Conservation (phyloP, 2,113 vertebrate genomes). For the Podilymbus podiceps region DNA sequence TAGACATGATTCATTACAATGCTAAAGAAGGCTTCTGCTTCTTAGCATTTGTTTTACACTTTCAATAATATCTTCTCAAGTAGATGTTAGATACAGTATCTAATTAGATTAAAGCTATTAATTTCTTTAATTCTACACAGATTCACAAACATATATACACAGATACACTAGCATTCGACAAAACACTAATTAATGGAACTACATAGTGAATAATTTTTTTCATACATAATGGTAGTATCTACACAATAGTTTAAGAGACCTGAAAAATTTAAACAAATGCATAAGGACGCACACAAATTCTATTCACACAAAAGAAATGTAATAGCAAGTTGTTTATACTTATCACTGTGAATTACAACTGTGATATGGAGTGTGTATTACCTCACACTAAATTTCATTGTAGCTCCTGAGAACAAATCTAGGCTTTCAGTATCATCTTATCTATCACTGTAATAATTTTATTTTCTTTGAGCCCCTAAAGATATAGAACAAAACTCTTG, state of each 20-base stretch:
- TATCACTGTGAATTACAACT: background rate
- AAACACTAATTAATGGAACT: background rate
- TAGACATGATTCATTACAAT: background rate
- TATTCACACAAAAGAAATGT: background rate
- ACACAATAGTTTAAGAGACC: background rate
- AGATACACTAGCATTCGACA: background rate
- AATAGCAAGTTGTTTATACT: background rate
- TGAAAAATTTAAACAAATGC: background rate
- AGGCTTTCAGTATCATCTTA: constrained; percentile 40
- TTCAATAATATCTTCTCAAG: background rate
- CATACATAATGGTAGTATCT: background rate
- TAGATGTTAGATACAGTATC: background rate
- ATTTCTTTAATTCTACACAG: background rate
- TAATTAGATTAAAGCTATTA: constrained; percentile 3
- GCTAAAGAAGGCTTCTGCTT: background rate
- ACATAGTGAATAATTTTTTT: background rate
- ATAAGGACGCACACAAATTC: background rate
- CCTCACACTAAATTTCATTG: background rate
- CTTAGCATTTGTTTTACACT: background rate
- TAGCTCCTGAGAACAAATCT: background rate
- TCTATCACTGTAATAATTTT: constrained; percentile 24
- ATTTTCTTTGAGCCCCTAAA: constrained; percentile 39
- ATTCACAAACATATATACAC: background rate
- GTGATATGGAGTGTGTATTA: background rate
- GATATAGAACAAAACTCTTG: background rate